phyloP scores from a whole-genome alignment of 2,888 invertebrate genomes.

The Pheosia tremula region DNA sequence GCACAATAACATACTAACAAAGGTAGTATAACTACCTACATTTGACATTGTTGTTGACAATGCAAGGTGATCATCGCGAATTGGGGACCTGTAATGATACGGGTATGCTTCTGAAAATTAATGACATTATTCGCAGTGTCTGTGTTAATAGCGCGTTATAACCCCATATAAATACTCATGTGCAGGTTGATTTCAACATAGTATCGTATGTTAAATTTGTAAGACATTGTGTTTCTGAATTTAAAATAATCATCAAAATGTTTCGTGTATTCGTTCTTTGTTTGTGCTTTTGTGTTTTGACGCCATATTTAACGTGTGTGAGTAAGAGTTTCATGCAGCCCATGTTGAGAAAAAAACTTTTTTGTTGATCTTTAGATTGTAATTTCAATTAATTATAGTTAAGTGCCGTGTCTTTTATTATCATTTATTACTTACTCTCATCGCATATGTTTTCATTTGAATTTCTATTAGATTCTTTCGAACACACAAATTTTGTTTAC shows the following conservation, averaged over 20 bases:
- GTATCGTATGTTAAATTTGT: conserved; percentile 17
- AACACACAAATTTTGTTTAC: too few relatives aligned
- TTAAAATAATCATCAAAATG: conserved; percentile 46
- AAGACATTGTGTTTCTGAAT: conserved; percentile 8
- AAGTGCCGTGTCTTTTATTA: too few relatives aligned
- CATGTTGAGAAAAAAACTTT: too few relatives aligned
- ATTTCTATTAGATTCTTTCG: too few relatives aligned
- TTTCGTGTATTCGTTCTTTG: conserved; percentile 42
- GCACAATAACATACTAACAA: too few relatives aligned
- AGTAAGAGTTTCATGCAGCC: conserved; percentile 27
- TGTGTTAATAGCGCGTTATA: conserved; percentile 26
- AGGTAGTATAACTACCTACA: neutral
- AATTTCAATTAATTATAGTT: too few relatives aligned
- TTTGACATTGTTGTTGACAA: neutral
- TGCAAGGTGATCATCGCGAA: neutral
- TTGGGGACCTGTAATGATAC: conserved; percentile 15
- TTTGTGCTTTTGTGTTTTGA: conserved; percentile 42
- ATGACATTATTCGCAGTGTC: conserved; percentile 25
- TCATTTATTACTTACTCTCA: too few relatives aligned
- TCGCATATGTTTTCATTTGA: too few relatives aligned
- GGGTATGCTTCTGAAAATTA: conserved; percentile 20
- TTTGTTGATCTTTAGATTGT: too few relatives aligned
- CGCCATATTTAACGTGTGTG: conserved; percentile 47
- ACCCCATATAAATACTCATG: conserved; percentile 40
- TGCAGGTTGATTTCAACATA: conserved; percentile 23